These are phyloP conservation scores for Hirudinaria manillensis DNA, from an alignment of 2,888 invertebrate species.

Conservation along the genomic window DNA sequence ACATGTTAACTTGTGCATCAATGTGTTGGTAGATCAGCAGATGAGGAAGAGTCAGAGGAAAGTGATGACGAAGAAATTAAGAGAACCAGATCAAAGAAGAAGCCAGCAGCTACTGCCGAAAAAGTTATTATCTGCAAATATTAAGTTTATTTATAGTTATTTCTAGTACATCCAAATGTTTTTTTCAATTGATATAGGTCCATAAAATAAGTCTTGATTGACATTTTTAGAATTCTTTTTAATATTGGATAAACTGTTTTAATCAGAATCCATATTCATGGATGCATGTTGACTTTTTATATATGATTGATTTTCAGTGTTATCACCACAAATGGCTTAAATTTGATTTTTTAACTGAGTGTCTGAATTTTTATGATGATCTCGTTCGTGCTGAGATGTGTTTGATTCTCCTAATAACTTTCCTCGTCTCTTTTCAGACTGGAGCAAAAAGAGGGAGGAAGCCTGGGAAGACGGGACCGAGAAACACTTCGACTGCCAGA, in stretches of 20 bases:
- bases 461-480: slow-evolving; percentile 7
- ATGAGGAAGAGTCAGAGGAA: slow-evolving; percentile 9
- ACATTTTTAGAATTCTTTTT: too few species aligned
- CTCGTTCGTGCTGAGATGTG: too few species aligned
- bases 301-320: too few species aligned
- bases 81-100: background rate
- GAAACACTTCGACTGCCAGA: background rate
- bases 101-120: background rate
- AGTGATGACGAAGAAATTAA: slow-evolving; percentile 18
- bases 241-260: too few species aligned
- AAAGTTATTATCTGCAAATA: background rate
- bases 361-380: too few species aligned
- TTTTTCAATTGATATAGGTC: background rate
- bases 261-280: too few species aligned
- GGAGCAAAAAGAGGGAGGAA: slow-evolving; percentile 18
- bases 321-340: too few species aligned
- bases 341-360: too few species aligned
- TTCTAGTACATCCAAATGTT: background rate
- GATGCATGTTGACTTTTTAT: too few species aligned
- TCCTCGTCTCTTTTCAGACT: background rate
- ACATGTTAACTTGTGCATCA: too few species aligned
- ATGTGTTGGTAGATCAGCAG: background rate
- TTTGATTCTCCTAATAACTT: too few species aligned
- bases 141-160: background rate
- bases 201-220: too few species aligned